Evolutionary conservation across 2,113 vertebrate species (phyloP), one percentile per base, ranked within the genome.

Genomic region (Oriolus oriolus): DNA sequence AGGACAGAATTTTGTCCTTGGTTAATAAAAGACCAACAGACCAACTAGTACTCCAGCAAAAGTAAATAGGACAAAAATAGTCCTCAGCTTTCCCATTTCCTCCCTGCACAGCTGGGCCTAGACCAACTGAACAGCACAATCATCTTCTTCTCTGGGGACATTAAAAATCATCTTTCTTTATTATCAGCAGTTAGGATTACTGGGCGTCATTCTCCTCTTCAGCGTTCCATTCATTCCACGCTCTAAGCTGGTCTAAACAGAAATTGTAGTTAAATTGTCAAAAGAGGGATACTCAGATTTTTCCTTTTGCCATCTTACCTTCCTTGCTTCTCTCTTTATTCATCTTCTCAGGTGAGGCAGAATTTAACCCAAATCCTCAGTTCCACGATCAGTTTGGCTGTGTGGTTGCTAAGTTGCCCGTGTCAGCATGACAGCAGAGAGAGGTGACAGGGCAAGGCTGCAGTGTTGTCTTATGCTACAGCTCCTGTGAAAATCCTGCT

Each of bases 401-500:
- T 4, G 33, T 6, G 8, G 14, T 1, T 84, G 33, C 47, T 63
- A 63, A 70, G 60, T 19, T 49, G 11, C 13, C 37, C 13, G 16
- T 33, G 60, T 13, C 68, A 75, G 63, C 21, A 7, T 6, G 28
- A 10, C 0, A 1, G 56, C 19, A 50, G 33, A 42, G 23, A 47
- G 33, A 15, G 16, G 22, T 24, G 28, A 80, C 39, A 53, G 15
- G 20, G 21, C n/a, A 16, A 84, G 80, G 33, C 16, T 50, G 74
- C 0, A 66, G 11, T 2, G 6, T 3, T 69, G 26, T 10, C 24
- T 68, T 41, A 4, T 1, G 1, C 52, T 78, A 20, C 60, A 79
- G 11, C 14, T 68, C 13, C n/a, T 4, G 20, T 44, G 49, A 41
- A 82, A 64, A 60, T 18, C 28, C 70, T 56, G 21, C 47, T 4